Evolutionary conservation across 2,113 vertebrate genomes (phyloP), one percentile per base, ranked within the genome.

Genomic region (Junco hyemalis): DNA sequence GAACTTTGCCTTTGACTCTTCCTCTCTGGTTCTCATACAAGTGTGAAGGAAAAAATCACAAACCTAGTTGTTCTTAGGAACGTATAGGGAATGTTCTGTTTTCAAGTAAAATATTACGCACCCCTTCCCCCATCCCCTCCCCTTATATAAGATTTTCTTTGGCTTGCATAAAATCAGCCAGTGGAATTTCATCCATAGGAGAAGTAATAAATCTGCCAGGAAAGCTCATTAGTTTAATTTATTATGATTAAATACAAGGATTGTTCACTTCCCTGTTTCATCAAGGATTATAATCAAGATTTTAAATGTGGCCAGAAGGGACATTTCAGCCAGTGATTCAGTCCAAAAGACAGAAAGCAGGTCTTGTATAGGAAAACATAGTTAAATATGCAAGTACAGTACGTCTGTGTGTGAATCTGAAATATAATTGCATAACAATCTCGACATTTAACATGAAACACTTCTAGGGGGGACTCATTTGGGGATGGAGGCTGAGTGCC

Each of bases 201-300:
- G 78, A 88, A 66, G 51, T 76, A 90, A 91, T 80, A 91, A 91
- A 95, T 76, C 57, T 91, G 51, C 73, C 88, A 95, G 69, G 65
- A 85, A 95, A 86, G 35, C 79, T 94, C 76, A 79, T 96, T 85
- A 82, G 45, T 94, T 94, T 95, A 96, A 96, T 94, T 85, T 93
- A 93, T 95, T 94, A 54, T 96, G 92, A 94, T 95, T 95, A 95
- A 92, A 92, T 86, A 81, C 83, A 92, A 72, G 40, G 80, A 79
- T 59, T 93, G 69, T 88, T 93, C 90, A 70, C 63, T 82, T 94
- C 66, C n/a, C 66, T 73, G 54, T 91, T 95, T 87, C 92, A 87
- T 86, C 73, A 87, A 70, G 47, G 48, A 87, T 96, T 94, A 91
- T 79, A 96, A 94, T 91, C 64, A 95, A 85, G 63, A 71, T 85